phyloP scores from a whole-genome alignment of 2,113 vertebrate species.

The Sminthopsis crassicaudata region DNA sequence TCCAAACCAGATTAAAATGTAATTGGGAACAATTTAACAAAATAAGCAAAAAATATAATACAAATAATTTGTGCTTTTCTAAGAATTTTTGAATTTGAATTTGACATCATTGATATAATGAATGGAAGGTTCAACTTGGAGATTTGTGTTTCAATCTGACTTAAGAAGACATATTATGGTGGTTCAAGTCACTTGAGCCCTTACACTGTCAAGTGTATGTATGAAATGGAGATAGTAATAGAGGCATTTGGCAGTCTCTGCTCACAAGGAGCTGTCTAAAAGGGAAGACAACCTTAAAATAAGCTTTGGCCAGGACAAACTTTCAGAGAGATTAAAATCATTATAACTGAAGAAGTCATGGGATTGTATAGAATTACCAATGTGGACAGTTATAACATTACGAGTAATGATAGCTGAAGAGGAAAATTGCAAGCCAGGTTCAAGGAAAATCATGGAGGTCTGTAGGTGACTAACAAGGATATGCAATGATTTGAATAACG shows the following conservation, averaged over 20 bases:
- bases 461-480: not conserved
- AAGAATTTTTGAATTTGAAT: not conserved
- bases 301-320: not conserved
- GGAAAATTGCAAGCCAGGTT: not conserved
- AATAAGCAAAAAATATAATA: not conserved
- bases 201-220: not conserved
- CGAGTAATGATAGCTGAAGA: not conserved
- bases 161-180: not conserved
- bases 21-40: not conserved
- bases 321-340: not conserved
- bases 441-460: not conserved
- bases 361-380: not conserved
- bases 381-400: not conserved
- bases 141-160: not conserved
- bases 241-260: not conserved
- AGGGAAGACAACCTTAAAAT: not conserved
- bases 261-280: not conserved
- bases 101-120: not conserved
- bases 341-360: not conserved
- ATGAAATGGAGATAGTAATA: not conserved
- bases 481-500: not conserved
- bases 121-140: not conserved
- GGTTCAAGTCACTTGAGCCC: not conserved
- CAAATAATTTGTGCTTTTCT: not conserved
- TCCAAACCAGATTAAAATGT: not conserved